Evolutionary conservation across 2,113 vertebrate genomes (phyloP).

Genomic region (Lepidiolamprologus cunningtoni): DNA sequence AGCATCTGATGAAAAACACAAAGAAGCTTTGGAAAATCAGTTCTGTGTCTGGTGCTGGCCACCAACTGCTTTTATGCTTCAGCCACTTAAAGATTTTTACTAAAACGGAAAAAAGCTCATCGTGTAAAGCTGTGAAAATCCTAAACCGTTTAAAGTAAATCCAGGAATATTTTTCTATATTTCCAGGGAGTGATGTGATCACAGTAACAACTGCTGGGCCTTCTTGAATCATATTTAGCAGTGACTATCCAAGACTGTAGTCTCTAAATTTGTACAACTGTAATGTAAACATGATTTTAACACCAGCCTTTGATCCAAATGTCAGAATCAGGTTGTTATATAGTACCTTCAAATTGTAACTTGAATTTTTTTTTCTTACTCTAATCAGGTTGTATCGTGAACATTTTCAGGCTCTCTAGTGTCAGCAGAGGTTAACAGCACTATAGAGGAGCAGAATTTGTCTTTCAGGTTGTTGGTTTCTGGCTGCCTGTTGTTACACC

Average conservation of each 20-base stretch:
- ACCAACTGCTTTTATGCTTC: conserved; percentile 19
- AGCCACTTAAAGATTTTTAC: neutral
- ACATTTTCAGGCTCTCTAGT: neutral
- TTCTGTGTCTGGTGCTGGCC: conserved; percentile 62
- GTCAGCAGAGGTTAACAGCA: neutral
- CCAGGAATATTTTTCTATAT: conserved; percentile 8
- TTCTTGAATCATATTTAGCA: neutral
- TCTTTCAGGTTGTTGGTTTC: neutral
- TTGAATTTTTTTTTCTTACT: neutral
- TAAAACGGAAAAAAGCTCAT: neutral
- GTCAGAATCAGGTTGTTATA: neutral
- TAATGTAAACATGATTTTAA: conserved; percentile 24
- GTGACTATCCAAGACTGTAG: neutral
- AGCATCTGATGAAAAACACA: neutral
- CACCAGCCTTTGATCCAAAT: conserved; percentile 52
- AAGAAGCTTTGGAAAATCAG: neutral
- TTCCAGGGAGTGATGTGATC: neutral
- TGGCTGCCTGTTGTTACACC: neutral
- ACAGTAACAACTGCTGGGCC: neutral
- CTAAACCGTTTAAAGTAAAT: neutral
- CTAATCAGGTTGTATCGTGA: neutral
- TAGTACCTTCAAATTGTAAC: neutral
- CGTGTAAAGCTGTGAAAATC: conserved; percentile 10
- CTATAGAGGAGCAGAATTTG: neutral
- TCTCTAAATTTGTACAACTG: neutral